A percentile compares a stretch with the other conserved stretches of the same genome.
Conservation (phyloP, 2,113 vertebrate species). For the Rhizomys pruinosus region DNA sequence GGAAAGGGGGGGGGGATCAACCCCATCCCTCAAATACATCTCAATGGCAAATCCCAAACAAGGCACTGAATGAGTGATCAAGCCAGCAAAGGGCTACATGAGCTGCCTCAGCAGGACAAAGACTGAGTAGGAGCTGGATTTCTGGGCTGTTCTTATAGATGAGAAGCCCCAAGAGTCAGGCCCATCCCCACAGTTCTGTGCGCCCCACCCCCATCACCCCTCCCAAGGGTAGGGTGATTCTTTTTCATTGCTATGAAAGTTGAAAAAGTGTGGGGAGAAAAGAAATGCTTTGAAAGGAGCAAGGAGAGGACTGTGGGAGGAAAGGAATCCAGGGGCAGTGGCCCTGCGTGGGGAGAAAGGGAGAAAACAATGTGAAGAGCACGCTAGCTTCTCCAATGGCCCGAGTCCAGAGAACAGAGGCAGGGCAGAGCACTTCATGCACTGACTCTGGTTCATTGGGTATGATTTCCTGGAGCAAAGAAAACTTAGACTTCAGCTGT, state of each 20-base stretch:
- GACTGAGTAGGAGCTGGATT: neutral
- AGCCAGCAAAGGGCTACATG: neutral
- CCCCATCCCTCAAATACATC: neutral
- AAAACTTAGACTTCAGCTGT: neutral
- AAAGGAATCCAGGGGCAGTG: neutral
- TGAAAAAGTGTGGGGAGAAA: neutral
- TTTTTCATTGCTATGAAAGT: neutral
- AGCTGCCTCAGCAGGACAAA: neutral
- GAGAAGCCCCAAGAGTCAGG: neutral
- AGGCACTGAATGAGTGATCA: neutral
- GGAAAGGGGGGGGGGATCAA: neutral
- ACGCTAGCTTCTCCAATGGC: too few species aligned
- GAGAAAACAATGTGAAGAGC: too few species aligned
- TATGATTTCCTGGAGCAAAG: neutral
- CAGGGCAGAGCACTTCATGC: neutral
- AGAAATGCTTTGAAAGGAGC: neutral
- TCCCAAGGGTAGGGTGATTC: neutral
- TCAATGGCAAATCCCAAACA: neutral
- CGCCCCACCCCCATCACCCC: too few species aligned
- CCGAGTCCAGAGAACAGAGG: too few species aligned
- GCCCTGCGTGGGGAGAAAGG: neutral
- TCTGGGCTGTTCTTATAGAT: neutral
- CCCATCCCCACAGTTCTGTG: neutral
- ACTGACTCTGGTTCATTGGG: neutral
- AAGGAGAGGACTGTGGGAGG: neutral